Percentiles rank a stretch among this genome's conserved stretches.
phyloP scores from a whole-genome alignment of 2,797 vertebrate genomes.

The Syngnathus rostellatus region DNA sequence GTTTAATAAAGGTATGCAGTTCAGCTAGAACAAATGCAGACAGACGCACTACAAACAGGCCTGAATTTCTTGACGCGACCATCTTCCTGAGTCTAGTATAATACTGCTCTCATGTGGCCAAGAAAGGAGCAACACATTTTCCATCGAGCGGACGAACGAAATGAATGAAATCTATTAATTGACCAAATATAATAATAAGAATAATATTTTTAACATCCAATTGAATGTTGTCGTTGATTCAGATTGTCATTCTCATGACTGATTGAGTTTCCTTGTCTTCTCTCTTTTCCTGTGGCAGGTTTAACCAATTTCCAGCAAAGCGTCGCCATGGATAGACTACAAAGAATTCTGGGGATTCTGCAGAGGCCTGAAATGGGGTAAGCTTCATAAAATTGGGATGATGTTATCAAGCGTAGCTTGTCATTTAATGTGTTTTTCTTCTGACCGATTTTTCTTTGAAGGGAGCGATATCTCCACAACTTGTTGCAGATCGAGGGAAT shows the following conservation, averaged over 20 bases:
- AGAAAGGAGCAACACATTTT: too few species aligned
- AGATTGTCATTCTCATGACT: background rate
- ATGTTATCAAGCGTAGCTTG: background rate
- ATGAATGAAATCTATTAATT: too few species aligned
- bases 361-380: slow-evolving; percentile 90
- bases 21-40: slow-evolving; percentile 2
- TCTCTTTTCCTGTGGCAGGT: slow-evolving; percentile 55
- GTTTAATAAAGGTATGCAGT: slow-evolving; percentile 74
- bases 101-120: too few species aligned
- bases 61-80: too few species aligned
- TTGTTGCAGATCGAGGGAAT: slow-evolving; percentile 84
- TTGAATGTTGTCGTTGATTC: background rate
- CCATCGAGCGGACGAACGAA: too few species aligned
- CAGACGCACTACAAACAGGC: too few species aligned
- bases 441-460: slow-evolving; percentile 31
- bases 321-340: slow-evolving; percentile 83
- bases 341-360: slow-evolving; percentile 81
- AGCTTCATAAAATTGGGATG: slow-evolving; percentile 20
- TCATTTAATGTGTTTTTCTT: background rate
- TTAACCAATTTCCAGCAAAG: slow-evolving; percentile 85
- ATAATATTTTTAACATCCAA: too few species aligned
- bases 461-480: slow-evolving; percentile 78
- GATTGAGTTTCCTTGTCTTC: background rate
- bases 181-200: too few species aligned
- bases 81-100: too few species aligned